Percentiles rank a stretch among this genome's conserved stretches.
Conservation (phyloP, 2,888 invertebrate genomes). For the Steinernema scapterisci region DNA sequence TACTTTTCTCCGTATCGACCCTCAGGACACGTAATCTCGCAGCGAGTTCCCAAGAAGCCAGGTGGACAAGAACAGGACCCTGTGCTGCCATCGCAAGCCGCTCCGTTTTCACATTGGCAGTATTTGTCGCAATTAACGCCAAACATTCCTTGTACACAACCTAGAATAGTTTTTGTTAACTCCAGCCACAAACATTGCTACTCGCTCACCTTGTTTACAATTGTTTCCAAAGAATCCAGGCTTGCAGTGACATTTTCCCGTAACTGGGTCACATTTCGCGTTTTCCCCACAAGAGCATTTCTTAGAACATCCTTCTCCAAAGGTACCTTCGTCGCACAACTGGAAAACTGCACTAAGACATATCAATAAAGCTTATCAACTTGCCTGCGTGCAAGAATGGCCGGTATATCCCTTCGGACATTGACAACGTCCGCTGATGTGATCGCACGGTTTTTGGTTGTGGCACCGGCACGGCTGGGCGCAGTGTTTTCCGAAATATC, state of each 20-base stretch:
- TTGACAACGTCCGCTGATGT: slow-evolving; percentile 77
- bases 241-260: slow-evolving; percentile 73
- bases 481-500: slow-evolving; percentile 60
- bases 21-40: slow-evolving; percentile 67
- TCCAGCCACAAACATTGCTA: no score
- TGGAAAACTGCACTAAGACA: no score
- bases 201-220: slow-evolving; percentile 36
- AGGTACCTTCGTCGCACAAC: slow-evolving; percentile 55
- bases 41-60: slow-evolving; percentile 64
- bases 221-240: slow-evolving; percentile 68
- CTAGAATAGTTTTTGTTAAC: no score
- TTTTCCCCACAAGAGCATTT: slow-evolving; percentile 67
- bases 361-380: not conserved
- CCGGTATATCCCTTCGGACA: slow-evolving; percentile 65
- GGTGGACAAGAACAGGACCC: slow-evolving; percentile 78
- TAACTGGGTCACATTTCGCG: slow-evolving; percentile 87
- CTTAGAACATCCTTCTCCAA: slow-evolving; percentile 48
- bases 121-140: slow-evolving; percentile 50
- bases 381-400: slow-evolving; percentile 46
- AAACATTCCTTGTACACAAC: slow-evolving; percentile 52
- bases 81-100: slow-evolving; percentile 68
- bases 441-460: slow-evolving; percentile 78
- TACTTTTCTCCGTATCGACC: slow-evolving; percentile 60
- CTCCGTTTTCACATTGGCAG: slow-evolving; percentile 57
- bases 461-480: slow-evolving; percentile 81